Evolutionary conservation across 1,140 invertebrate species (phyloP).

Genomic region (Globodera rostochiensis): DNA sequence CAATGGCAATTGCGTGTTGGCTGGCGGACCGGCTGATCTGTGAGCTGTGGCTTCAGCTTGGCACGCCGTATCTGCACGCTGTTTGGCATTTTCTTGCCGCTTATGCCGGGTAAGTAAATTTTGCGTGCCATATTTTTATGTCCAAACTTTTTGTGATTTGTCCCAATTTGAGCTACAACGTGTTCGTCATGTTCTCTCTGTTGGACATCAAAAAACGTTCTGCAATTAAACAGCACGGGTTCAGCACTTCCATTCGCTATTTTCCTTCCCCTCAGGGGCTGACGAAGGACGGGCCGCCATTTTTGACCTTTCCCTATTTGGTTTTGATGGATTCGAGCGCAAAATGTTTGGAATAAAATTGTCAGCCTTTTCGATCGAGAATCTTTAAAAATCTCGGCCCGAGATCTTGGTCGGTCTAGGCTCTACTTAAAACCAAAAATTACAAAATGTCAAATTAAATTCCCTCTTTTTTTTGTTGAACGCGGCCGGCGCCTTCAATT

Average conservation of each 20-base stretch:
- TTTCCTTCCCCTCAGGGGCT: conserved; percentile 35
- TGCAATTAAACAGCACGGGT: conserved; percentile 43
- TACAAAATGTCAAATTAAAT: no score
- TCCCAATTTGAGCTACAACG: conserved; percentile 46
- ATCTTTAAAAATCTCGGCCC: no score
- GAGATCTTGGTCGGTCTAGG: no score
- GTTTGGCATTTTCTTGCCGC: conserved; percentile 55
- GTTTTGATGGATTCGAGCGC: background rate
- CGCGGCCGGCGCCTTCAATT: no score
- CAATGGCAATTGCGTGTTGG: conserved; percentile 55
- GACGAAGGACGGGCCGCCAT: background rate
- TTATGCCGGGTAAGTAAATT: background rate
- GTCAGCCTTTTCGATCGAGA: background rate
- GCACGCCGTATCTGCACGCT: conserved; percentile 62
- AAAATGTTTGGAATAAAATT: background rate
- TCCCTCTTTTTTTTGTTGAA: no score
- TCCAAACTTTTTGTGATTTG: background rate
- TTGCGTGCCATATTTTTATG: background rate
- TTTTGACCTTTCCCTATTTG: conserved; percentile 7
- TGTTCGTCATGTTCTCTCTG: conserved; percentile 64
- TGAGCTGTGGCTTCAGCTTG: conserved; percentile 61
- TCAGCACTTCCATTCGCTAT: conserved; percentile 43
- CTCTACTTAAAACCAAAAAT: no score
- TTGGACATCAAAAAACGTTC: conserved; percentile 55
- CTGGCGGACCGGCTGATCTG: conserved; percentile 59